Percentiles rank a stretch among this genome's conserved stretches.
Conservation (phyloP, 1,140 invertebrate genomes). For the Magallana gigas region DNA sequence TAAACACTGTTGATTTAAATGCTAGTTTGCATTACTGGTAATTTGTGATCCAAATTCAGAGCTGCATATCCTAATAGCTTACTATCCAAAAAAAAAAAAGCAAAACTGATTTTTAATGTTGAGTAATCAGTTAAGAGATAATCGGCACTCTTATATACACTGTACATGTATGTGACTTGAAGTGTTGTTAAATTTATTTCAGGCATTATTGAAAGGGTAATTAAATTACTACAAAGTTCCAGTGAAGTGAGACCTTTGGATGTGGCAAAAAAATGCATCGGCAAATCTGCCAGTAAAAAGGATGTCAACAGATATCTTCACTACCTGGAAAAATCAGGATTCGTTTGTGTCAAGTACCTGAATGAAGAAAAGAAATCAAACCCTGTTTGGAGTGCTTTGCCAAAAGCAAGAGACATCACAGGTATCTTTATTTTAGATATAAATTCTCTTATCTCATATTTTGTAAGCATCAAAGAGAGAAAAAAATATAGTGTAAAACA, state of each 20-base stretch:
- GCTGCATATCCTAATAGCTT: too few relatives aligned
- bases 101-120: too few relatives aligned
- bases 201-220: not conserved
- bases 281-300: not conserved
- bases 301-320: conserved; percentile 1
- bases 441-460: too few relatives aligned
- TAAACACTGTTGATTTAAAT: too few relatives aligned
- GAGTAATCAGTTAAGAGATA: too few relatives aligned
- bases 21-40: too few relatives aligned
- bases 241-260: not conserved
- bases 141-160: too few relatives aligned
- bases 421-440: not conserved
- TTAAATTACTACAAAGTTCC: not conserved
- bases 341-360: not conserved
- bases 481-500: too few relatives aligned
- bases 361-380: not conserved
- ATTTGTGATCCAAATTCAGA: too few relatives aligned
- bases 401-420: not conserved
- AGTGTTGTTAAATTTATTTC: not conserved
- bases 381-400: not conserved
- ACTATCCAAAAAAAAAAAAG: too few relatives aligned
- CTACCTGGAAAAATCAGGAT: not conserved
- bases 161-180: too few relatives aligned
- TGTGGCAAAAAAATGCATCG: not conserved
- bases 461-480: too few relatives aligned